Evolutionary conservation across 1,140 invertebrate species (phyloP), one percentile per base, ranked within the genome.

Genomic region (Lucilia cuprina): DNA sequence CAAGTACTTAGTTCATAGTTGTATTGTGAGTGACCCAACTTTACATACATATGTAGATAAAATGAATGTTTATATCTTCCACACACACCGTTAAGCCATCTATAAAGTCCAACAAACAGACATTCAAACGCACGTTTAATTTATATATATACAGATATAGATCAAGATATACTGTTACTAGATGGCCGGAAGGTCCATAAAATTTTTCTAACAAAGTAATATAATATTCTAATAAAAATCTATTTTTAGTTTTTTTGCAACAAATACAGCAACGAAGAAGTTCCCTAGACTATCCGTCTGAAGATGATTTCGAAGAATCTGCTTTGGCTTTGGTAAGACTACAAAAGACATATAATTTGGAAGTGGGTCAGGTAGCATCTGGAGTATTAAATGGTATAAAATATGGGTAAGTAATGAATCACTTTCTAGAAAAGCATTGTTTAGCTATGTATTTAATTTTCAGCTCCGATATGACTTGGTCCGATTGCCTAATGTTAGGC

Each of bases 401-500:
- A 87, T 97, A 97, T 90, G 96, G 95, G 96, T 97, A 92, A 91
- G 89, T 60, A 74, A 13, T 65, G n/a, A 49, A 41, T 13, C 49
- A 13, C 14, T 50, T 35, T 25, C 60, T 19, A 19, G 5, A 70
- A 3, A 70, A 70, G 1, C 19, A 21, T 70, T 21, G 19, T 41
- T 5, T 41, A 41, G 21, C n/a, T 77, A 55, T 47, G 34, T 47
- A 30, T 65, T 77, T 85, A 86, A 34, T 55, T 25, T 74, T 2
- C 14, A 85, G 82, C 93, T 89, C 92, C 5, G 93, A 93, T 85
- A 93, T 96, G 93, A 91, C 93, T 93, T 97, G 97, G 47, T 94
- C 95, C 83, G 98, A 99, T 91, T 99, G 98, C 91, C 99, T 98
- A 93, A 98, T 99, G 92, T 93, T 99, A 49, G 98, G 98, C 49